phyloP scores from a whole-genome alignment of 2,113 vertebrate genomes.

The Aleadryas rufinucha region DNA sequence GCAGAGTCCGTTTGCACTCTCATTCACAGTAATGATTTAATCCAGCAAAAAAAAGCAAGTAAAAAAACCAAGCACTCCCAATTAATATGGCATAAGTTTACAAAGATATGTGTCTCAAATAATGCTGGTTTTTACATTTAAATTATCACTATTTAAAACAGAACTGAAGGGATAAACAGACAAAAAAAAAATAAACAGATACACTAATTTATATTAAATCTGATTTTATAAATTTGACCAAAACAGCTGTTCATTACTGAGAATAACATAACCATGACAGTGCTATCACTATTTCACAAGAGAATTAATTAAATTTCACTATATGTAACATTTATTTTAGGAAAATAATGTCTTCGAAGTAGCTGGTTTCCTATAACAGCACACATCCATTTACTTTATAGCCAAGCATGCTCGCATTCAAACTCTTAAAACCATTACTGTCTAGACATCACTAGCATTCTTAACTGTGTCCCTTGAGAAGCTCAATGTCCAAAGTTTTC shows the following conservation, averaged over 20 bases:
- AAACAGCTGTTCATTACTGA: background rate
- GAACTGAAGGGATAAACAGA: background rate
- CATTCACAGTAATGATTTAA: background rate
- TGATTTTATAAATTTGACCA: background rate
- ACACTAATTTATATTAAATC: background rate
- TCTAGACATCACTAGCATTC: background rate
- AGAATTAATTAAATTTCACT: background rate
- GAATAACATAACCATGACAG: background rate
- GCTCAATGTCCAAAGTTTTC: background rate
- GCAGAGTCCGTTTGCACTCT: background rate
- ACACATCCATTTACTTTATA: background rate
- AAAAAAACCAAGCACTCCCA: fast-evolving
- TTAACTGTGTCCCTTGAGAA: background rate
- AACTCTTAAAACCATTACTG: background rate
- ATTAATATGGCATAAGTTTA: background rate
- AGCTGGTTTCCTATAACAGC: background rate
- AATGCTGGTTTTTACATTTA: background rate
- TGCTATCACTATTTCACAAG: background rate
- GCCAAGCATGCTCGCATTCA: background rate
- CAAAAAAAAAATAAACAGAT: background rate
- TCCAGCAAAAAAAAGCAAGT: background rate
- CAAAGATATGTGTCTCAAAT: background rate
- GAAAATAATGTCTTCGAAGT: background rate
- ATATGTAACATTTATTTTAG: background rate
- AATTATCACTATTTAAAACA: background rate